A percentile compares a stretch with the other conserved stretches of the same genome.
Conservation (phyloP, 2,797 vertebrate genomes). For the Hyperoplus immaculatus region DNA sequence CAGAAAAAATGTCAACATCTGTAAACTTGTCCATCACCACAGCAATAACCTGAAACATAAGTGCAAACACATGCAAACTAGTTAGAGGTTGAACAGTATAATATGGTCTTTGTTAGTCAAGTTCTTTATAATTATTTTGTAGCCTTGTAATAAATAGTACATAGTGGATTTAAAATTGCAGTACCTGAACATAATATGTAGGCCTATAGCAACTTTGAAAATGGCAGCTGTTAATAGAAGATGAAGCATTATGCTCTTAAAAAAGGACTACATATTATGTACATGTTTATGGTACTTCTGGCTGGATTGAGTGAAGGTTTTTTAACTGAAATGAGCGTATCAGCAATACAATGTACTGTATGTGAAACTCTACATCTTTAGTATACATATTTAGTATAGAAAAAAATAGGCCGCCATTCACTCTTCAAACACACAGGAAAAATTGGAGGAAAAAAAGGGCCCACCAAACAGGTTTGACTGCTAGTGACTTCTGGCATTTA, state of each 20-base stretch:
- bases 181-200: neutral
- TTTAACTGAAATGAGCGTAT: neutral
- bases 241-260: neutral
- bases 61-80: constrained; percentile 19
- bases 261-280: neutral
- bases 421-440: constrained; percentile 11
- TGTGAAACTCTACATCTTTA: neutral
- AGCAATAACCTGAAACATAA: constrained; percentile 90
- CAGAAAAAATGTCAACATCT: constrained; percentile 93
- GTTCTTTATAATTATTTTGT: too few relatives aligned
- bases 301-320: neutral
- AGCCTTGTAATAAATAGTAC: too few relatives aligned
- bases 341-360: neutral
- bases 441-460: neutral
- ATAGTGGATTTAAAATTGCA: neutral
- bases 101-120: neutral
- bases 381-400: neutral
- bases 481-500: constrained; percentile 42
- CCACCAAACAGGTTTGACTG: constrained; percentile 56
- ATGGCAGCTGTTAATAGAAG: neutral
- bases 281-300: neutral
- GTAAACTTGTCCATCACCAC: constrained; percentile 98
- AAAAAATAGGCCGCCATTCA: constrained; percentile 6
- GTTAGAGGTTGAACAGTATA: neutral
- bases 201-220: neutral